A percentile compares a stretch with the other conserved stretches of the same genome.
phyloP scores from a whole-genome alignment of 2,888 invertebrate genomes.

The Drosophila helvetica region DNA sequence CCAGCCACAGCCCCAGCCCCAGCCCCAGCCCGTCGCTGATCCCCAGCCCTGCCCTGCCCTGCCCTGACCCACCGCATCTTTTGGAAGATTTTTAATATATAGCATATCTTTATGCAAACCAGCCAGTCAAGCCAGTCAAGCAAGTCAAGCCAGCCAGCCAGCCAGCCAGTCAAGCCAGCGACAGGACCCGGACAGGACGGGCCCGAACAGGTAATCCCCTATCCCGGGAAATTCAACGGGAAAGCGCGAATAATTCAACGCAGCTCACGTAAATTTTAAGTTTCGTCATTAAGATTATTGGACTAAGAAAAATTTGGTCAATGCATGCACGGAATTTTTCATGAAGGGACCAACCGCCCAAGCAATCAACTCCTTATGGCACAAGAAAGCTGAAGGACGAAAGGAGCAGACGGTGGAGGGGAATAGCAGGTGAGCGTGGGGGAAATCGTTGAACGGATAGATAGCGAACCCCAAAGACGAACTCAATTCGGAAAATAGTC shows the following conservation, averaged over 20 bases:
- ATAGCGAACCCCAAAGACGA: background rate
- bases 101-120: conserved; percentile 67
- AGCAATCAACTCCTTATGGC: conserved; percentile 24
- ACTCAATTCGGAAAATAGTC: background rate
- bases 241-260: conserved; percentile 62
- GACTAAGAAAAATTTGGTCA: conserved; percentile 72
- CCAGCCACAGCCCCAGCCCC: background rate
- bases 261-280: conserved; percentile 77
- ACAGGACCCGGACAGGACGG: conserved; percentile 11
- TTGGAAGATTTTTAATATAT: conserved; percentile 55
- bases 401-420: background rate
- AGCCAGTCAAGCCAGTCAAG: conserved; percentile 39
- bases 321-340: conserved; percentile 75
- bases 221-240: conserved; percentile 1
- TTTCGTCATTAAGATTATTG: conserved; percentile 77
- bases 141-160: conserved; percentile 47
- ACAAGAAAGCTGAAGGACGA: conserved; percentile 19
- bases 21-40: background rate
- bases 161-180: conserved; percentile 47
- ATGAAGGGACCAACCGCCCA: conserved; percentile 44
- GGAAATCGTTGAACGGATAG: background rate
- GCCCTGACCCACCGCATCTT: conserved; percentile 12
- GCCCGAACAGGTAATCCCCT: conserved; percentile 67
- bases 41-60: conserved; percentile 10
- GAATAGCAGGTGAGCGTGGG: background rate